Conservation (phyloP, 2,113 vertebrate species). For the Oxygymnocypris stewartii region DNA sequence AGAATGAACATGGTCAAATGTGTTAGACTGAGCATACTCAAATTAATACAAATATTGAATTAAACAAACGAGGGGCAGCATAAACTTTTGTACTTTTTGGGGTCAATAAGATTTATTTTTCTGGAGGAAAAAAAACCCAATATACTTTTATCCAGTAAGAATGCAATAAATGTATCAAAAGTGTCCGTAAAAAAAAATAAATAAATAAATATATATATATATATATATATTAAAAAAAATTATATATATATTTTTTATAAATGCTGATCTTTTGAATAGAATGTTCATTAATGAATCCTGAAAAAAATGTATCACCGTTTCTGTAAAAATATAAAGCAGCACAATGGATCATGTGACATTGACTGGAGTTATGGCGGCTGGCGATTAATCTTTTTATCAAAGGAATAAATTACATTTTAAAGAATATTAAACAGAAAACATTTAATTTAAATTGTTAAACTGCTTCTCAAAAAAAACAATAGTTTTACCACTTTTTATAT, state of each 20-base stretch:
- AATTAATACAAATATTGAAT: neutral
- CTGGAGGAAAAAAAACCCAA: too few relatives aligned
- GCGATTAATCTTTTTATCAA: neutral
- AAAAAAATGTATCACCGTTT: neutral
- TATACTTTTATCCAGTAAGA: neutral
- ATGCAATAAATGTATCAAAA: neutral
- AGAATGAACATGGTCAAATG: neutral
- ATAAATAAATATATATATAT: too few relatives aligned
- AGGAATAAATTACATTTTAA: neutral
- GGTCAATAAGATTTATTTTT: neutral
- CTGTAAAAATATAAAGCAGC: neutral
- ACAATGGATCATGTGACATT: neutral
- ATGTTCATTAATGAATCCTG: neutral
- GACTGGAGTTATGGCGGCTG: neutral
- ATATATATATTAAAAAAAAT: too few relatives aligned
- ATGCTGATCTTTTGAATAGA: neutral
- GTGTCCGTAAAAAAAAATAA: too few relatives aligned
- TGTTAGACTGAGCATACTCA: neutral
- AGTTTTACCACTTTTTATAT: too few relatives aligned
- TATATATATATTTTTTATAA: too few relatives aligned
- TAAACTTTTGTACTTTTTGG: neutral
- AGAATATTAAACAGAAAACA: neutral
- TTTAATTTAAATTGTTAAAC: neutral
- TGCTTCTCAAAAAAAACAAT: neutral
- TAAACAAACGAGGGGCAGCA: neutral